Base-by-base conservation (phyloP, 2,113 vertebrate species). In the Marmota flaviventris region DNA sequence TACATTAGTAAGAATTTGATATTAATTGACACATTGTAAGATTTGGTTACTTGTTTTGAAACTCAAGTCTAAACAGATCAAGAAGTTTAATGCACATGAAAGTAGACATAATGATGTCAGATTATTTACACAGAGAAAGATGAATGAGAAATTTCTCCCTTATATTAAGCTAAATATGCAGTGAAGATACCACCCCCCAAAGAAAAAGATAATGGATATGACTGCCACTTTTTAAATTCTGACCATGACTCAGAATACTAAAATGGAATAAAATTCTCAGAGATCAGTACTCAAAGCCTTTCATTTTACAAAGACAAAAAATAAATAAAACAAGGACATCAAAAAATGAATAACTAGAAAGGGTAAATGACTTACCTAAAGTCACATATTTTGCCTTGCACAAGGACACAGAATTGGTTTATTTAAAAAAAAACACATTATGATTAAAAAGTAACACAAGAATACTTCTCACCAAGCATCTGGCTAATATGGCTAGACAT, bases 131-230 rank as follows among this genome's bases (percentile, higher is more conserved):
- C 85, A 29, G 53, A 69, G 42, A 83, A 86, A 4, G 2, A 61
- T 92, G 56, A 85, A 27, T 72, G 27, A 77, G 61, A 82, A 91
- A 85, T 73, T 85, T 82, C 85, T 92, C 91, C 24, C 58, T 70
- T 42, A 91, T 24, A 91, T 24, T n/a, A 84, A 76, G 77, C n/a
- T 86, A 78, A 20, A 70, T 3, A 3, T 10, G 45, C 63, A 84
- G 39, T 89, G 34, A 89, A 89, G 34, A 37, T 34, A 93, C 77
- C 3, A 45, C 42, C 42, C 6, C 42, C 42, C 58, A 70, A 91
- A 82, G 39, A 93, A 73, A 93, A 37, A 87, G 25, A 78, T 14
- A 63, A 91, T 29, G 56, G 13, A 86, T 34, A 65, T 17, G 7
- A 45, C 20, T 93, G 32, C 25, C 51, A 76, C 87, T 8, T 65